Conservation (phyloP, 1,140 invertebrate species). For the Luehdorfia chinensis region DNA sequence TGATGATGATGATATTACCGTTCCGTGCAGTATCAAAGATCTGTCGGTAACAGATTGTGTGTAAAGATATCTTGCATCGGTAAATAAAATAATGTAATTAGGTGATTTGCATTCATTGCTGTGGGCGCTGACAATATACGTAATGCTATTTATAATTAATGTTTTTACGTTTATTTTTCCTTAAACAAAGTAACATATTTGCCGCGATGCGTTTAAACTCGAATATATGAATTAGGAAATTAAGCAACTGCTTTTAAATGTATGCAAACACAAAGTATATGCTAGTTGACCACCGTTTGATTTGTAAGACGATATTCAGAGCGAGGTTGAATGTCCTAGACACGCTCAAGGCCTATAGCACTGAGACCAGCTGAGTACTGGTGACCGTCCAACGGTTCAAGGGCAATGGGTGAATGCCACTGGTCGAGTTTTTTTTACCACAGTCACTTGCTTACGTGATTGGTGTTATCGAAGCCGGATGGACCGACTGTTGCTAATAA, state of each 20-base stretch:
- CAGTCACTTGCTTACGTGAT: conserved; percentile 54
- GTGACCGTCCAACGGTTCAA: conserved; percentile 62
- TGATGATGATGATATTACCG: no score
- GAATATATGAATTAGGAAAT: conserved; percentile 8
- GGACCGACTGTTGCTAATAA: conserved; percentile 35
- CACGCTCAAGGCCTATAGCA: conserved; percentile 55
- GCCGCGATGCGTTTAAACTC: neutral
- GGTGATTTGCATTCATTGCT: conserved; percentile 11
- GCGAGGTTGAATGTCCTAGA: conserved; percentile 61
- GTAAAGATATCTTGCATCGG: conserved; percentile 3
- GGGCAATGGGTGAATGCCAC: conserved; percentile 69
- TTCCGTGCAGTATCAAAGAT: no score
- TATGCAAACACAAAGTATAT: conserved; percentile 15
- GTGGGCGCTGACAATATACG: conserved; percentile 1
- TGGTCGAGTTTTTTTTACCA: conserved; percentile 63
- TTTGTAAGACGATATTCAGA: conserved; percentile 34
- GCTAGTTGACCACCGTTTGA: conserved; percentile 23
- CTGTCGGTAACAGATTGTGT: conserved; percentile 1
- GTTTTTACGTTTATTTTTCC: conserved; percentile 15
- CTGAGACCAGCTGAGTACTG: conserved; percentile 55
- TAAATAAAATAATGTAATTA: conserved; percentile 14
- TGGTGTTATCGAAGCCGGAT: conserved; percentile 56
- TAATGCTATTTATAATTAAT: conserved; percentile 16
- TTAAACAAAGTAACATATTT: conserved; percentile 4
- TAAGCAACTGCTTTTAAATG: conserved; percentile 3